phyloP scores from a whole-genome alignment of 2,888 invertebrate genomes.

The Sinodicranocentrus sp. region DNA sequence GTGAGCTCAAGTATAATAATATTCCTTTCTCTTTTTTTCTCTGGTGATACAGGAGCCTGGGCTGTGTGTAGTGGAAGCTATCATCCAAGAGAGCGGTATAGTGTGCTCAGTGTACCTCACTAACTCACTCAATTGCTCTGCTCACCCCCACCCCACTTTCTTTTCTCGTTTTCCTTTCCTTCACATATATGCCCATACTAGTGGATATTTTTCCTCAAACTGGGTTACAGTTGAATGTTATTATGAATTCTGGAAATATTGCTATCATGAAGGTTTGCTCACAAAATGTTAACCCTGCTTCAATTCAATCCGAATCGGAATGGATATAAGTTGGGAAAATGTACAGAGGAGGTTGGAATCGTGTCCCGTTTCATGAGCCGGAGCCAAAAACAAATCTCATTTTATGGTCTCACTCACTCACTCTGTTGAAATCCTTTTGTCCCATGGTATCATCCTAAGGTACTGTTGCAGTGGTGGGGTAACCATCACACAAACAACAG shows the following conservation, averaged over 20 bases:
- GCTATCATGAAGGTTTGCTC: too few relatives aligned
- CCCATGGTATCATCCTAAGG: conserved; percentile 20
- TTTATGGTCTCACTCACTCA: conserved; percentile 34
- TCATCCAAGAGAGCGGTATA: too few relatives aligned
- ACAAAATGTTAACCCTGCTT: too few relatives aligned
- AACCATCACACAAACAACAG: conserved; percentile 21
- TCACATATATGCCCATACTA: not conserved
- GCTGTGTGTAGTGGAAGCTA: conserved; percentile 15
- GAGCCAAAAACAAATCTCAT: conserved; percentile 60
- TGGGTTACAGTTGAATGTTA: too few relatives aligned
- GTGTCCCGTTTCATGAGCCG: conserved; percentile 50
- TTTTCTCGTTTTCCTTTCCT: conserved; percentile 4
- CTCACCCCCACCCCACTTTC: conserved; percentile 55
- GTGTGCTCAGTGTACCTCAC: conserved; percentile 30
- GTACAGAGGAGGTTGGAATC: not conserved
- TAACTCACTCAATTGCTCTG: conserved; percentile 47
- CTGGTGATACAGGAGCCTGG: not conserved
- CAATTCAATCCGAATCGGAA: too few relatives aligned
- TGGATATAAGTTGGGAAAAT: too few relatives aligned
- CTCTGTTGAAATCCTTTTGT: conserved; percentile 32
- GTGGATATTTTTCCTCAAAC: not conserved
- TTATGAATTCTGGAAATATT: too few relatives aligned
- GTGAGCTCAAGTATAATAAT: conserved; percentile 43
- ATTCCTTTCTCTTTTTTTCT: conserved; percentile 19
- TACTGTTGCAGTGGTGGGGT: not conserved